Base-by-base conservation (phyloP, 2,888 invertebrate genomes). In the Agonopterix subpropinquella region DNA sequence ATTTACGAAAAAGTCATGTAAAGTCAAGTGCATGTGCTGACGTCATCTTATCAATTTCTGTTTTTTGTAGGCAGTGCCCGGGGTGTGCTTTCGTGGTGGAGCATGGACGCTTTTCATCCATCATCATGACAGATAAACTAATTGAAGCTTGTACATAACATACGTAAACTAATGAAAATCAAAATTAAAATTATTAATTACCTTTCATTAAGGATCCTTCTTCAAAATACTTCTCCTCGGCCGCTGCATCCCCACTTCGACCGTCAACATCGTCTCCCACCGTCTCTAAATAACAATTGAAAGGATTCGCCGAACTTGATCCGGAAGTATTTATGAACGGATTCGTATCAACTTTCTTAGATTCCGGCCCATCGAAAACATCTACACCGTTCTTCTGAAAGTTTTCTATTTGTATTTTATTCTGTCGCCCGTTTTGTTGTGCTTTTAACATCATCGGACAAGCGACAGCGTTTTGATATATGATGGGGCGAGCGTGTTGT, bases 391-490 rank as follows among this genome's bases (percentile, higher is more conserved):
- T 56, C 4, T 56, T 55, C 15, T 54, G 51, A 1, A 43, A 4
- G 4, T 15, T 36, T 8, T 37, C 9, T 42, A 35, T 36, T 36
- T 36, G 43, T 36, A n/a, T 47, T 43, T 18, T 35, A n/a, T 36
- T 11, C 13, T 13, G 43, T 8, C 5, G 53, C 41, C 44, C 44
- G 39, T 43, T 47, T 44, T 49, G 43, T 15, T 36, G 43, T 13
- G 49, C 42, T 45, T 41, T 55, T 46, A 49, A 54, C 39, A 47
- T 39, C 46, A 59, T 56, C 10, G 58, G 51, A 47, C 54, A 61
- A 1, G 57, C 58, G 2, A 65, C 52, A 0, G 82, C 73, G 51
- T 86, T 86, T 53, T 84, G 84, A 54, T 87, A 87, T 37, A 83
- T 79, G 4, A 63, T 71, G 2, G 65, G 50, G 11, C 41, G 55